Evolutionary conservation across 2,888 invertebrate species (phyloP).

Genomic region (Lissocephala sabroskyi): DNA sequence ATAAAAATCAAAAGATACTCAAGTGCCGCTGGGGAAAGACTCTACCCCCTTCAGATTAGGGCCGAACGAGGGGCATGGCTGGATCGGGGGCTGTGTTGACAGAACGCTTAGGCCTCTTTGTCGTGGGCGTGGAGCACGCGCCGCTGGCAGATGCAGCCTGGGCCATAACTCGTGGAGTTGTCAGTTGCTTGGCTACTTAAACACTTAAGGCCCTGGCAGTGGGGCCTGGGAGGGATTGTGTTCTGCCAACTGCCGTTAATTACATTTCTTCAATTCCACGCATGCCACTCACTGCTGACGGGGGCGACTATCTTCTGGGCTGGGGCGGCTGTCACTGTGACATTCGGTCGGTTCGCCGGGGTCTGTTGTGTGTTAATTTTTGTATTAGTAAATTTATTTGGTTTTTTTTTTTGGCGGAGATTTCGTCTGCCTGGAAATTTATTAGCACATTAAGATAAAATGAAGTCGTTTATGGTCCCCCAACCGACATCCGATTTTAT

Average conservation of each 20-base stretch:
- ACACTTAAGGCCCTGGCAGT: conserved; percentile 52
- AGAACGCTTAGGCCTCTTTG: conserved; percentile 49
- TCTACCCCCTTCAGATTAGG: background rate
- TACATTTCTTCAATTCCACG: conserved; percentile 59
- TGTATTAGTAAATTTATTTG: conserved; percentile 62
- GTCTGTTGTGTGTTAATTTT: conserved; percentile 35
- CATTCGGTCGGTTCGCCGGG: too few relatives aligned
- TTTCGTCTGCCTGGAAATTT: conserved; percentile 66
- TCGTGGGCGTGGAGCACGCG: conserved; percentile 45
- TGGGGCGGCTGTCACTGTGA: conserved; percentile 4
- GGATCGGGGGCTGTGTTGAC: conserved; percentile 47
- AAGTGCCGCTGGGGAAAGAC: conserved; percentile 33
- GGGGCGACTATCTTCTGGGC: background rate
- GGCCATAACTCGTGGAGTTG: conserved; percentile 56
- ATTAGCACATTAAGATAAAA: conserved; percentile 71
- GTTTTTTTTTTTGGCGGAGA: conserved; percentile 63
- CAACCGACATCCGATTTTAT: conserved; percentile 52
- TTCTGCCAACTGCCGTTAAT: conserved; percentile 39
- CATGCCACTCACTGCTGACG: conserved; percentile 40
- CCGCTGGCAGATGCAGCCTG: conserved; percentile 44
- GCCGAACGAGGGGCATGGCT: background rate
- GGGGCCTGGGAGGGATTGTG: background rate
- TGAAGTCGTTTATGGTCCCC: conserved; percentile 53
- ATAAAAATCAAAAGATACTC: conserved; percentile 33
- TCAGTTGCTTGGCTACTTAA: conserved; percentile 63